Evolutionary conservation across 2,113 vertebrate genomes (phyloP).

Genomic region (Mustelus asterias): DNA sequence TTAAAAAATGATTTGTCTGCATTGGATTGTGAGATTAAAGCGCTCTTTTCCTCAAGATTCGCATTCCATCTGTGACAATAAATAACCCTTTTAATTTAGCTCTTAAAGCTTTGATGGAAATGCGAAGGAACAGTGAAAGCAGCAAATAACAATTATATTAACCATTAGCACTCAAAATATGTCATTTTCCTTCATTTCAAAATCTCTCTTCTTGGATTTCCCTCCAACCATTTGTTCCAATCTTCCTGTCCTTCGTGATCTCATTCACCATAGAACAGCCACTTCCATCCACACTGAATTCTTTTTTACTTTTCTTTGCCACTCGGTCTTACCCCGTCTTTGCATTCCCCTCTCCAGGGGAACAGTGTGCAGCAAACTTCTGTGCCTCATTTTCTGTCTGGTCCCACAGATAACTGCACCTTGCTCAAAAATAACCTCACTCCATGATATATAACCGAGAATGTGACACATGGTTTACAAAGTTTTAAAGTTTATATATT

Average conservation of each 20-base stretch:
- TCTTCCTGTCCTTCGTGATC: not conserved
- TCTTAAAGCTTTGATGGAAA: not conserved
- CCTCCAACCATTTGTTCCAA: too few relatives aligned
- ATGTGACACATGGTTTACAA: too few relatives aligned
- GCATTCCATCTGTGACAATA: not conserved
- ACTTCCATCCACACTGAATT: not conserved
- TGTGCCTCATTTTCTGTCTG: too few relatives aligned
- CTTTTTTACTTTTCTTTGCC: not conserved
- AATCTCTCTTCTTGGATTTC: not conserved
- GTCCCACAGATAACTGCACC: too few relatives aligned
- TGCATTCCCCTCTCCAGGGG: too few relatives aligned
- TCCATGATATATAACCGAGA: too few relatives aligned
- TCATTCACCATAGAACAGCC: not conserved
- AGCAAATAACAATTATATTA: not conserved
- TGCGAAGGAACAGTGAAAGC: not conserved
- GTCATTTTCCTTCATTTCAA: not conserved
- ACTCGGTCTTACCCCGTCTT: not conserved
- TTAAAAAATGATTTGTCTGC: too few relatives aligned
- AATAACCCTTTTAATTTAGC: not conserved
- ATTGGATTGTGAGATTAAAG: too few relatives aligned
- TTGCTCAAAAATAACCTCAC: too few relatives aligned
- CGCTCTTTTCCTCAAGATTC: too few relatives aligned
- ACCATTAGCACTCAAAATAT: not conserved
- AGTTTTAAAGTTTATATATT: too few relatives aligned
- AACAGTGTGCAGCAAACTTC: too few relatives aligned